These are phyloP conservation scores for Aurelia sp. DNA, from an alignment of 30 jellyfish, hydroid and myxozoan genomes.

Conservation along the genomic window DNA sequence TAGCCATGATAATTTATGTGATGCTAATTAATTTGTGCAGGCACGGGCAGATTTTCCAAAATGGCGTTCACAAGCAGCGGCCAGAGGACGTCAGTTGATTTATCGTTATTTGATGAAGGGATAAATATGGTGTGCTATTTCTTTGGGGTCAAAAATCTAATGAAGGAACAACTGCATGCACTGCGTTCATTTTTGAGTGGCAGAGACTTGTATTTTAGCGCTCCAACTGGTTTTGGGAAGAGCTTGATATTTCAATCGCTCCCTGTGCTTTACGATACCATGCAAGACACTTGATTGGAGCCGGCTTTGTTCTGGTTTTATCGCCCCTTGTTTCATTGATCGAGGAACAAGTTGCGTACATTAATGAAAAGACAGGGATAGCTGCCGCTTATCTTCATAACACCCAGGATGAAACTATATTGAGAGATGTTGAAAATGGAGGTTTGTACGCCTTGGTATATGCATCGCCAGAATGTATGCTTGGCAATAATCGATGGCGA, in stretches of 20 bases:
- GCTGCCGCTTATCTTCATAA: conserved; percentile 30
- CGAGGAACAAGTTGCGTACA: conserved; percentile 34
- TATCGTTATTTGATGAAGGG: too few species aligned
- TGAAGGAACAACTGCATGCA: too few species aligned
- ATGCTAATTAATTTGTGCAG: too few species aligned
- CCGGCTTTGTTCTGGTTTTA: conserved; percentile 2
- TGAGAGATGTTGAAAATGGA: too few species aligned
- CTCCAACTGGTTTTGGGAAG: conserved; percentile 48
- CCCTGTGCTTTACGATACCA: conserved; percentile 8
- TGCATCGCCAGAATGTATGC: conserved; percentile 23
- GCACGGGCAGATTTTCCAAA: too few species aligned
- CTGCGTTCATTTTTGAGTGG: background rate
- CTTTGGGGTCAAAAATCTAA: too few species aligned
- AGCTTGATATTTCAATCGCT: conserved; percentile 38
- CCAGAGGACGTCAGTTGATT: too few species aligned
- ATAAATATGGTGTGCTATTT: too few species aligned
- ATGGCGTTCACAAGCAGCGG: too few species aligned
- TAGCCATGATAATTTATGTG: too few species aligned
- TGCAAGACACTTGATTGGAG: background rate
- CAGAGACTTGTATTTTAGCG: conserved; percentile 38
- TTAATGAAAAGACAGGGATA: conserved; percentile 6
- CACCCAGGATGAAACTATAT: background rate
- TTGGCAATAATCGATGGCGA: conserved; percentile 23
- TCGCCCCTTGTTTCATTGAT: conserved; percentile 41
- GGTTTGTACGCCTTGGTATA: background rate